Conservation (phyloP, 2,113 vertebrate species). For the Ammodytes marinus region DNA sequence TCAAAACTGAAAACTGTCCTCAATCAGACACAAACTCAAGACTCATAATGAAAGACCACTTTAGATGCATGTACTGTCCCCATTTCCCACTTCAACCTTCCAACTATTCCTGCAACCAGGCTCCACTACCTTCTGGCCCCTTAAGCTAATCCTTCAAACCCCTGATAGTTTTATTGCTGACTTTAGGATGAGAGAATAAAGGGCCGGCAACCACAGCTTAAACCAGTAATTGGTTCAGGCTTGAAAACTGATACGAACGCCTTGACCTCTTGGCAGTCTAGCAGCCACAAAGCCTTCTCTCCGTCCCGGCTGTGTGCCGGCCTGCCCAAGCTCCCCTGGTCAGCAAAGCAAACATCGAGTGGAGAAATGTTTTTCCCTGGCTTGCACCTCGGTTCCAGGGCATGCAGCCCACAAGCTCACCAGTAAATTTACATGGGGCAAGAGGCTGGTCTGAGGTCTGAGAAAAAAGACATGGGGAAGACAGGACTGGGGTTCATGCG, state of each 20-base stretch:
- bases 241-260: slow-evolving; percentile 70
- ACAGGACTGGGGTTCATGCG: slow-evolving; percentile 44
- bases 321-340: slow-evolving; percentile 63
- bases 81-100: slow-evolving; percentile 1
- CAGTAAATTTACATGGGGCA: slow-evolving; percentile 60
- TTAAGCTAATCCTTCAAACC: slow-evolving; percentile 72
- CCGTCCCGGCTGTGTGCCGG: slow-evolving; percentile 56
- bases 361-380: slow-evolving; percentile 74
- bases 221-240: slow-evolving; percentile 79
- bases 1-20: neutral
- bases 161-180: slow-evolving; percentile 76
- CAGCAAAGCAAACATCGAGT: slow-evolving; percentile 78
- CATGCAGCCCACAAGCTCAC: slow-evolving; percentile 57
- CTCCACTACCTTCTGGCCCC: slow-evolving; percentile 55
- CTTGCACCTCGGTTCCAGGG: slow-evolving; percentile 74
- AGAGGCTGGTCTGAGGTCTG: slow-evolving; percentile 65
- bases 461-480: slow-evolving; percentile 11
- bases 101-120: slow-evolving; percentile 21
- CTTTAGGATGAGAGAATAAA: slow-evolving; percentile 75
- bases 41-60: neutral
- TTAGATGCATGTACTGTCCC: neutral
- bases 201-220: slow-evolving; percentile 70
- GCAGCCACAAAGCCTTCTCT: slow-evolving; percentile 61
- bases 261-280: slow-evolving; percentile 66
- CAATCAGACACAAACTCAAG: neutral